Evolutionary conservation across 2,797 vertebrate genomes (phyloP).

Genomic region (Miichthys miiuy): DNA sequence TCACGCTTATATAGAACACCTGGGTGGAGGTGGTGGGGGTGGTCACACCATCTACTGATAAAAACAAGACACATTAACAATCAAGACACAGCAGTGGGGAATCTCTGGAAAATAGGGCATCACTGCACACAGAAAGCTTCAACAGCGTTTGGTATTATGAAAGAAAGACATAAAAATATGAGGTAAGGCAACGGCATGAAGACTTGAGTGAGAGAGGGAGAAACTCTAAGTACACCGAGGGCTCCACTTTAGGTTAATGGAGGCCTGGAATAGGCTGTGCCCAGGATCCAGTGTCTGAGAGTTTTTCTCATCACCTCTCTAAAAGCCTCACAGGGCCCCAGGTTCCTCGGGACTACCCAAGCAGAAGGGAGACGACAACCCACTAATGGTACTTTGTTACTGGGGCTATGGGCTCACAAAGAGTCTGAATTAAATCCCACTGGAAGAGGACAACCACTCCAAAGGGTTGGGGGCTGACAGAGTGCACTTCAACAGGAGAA

Average conservation of each 20-base stretch:
- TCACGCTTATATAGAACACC: conserved; percentile 99
- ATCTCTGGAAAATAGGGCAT: not conserved
- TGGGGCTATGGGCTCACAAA: conserved; percentile 56
- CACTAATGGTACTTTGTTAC: conserved; percentile 84
- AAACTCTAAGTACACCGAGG: conserved; percentile 18
- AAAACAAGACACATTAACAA: conserved; percentile 18
- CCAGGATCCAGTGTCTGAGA: conserved; percentile 58
- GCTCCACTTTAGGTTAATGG: conserved; percentile 61
- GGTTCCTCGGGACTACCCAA: conserved; percentile 66
- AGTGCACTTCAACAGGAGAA: conserved; percentile 33
- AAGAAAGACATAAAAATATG: conserved; percentile 15
- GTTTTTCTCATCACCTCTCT: conserved; percentile 70
- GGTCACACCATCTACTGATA: conserved; percentile 89
- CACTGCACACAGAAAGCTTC: not conserved
- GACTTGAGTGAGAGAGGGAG: not conserved
- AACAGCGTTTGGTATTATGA: not conserved
- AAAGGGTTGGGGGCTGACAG: conserved; percentile 22
- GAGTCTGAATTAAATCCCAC: conserved; percentile 48
- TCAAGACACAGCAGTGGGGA: not conserved
- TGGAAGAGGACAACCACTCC: conserved; percentile 42
- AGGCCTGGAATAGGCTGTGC: conserved; percentile 34
- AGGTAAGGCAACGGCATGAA: conserved; percentile 16
- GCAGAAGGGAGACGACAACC: conserved; percentile 69
- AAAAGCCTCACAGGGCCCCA: conserved; percentile 64
- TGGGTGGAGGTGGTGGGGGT: conserved; percentile 96